Evolutionary conservation across 2,888 invertebrate species (phyloP), one percentile per base, ranked within the genome.

Genomic region (Neoascia interrupta): DNA sequence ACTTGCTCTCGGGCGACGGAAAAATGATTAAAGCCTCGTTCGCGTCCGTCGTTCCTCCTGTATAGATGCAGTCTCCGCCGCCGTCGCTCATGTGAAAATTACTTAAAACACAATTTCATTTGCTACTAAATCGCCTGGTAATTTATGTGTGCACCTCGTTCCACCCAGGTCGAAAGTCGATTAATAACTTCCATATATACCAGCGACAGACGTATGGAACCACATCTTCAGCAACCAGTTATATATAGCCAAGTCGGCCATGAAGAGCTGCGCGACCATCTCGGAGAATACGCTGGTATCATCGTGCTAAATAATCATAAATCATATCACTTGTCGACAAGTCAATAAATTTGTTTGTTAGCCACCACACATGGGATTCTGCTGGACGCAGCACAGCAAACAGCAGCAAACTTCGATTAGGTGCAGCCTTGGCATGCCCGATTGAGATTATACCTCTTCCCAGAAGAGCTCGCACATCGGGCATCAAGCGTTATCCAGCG

Each of bases 251-350:
- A 8, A 26, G 26, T 26, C 39, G 43, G 21, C 58, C 70, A 63
- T 70, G 56, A 39, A 56, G 34, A 64, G 28, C 61, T 26, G 41
- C 31, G 68, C 68, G 41, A 54, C 56, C 47, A 31, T 31, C 19
- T 58, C 18, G 31, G 39, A 31, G 34, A 19, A 45, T 64, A 15
- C 28, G 53, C 39, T 64, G 53, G 54, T 58, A 72, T 75, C 82
- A 84, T 86, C 87, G 86, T 87, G 87, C 84, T 83, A 85, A 84
- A 83, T 84, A 84, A 84, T 84, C 85, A 87, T 87, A 87, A 87
- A 87, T 87, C 86, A 87, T 85, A 84, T 85, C 85, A 86, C 85
- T 86, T 86, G 85, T 84, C 84, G 82, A 83, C 84, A 84, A 85
- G 84, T 84, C 84, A 83, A 84, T 83, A 84, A 84, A 85, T 84